A percentile compares a stretch with the other conserved stretches of the same genome.
phyloP scores from a whole-genome alignment of 2,888 invertebrate species.

The Parelbella ahira region DNA sequence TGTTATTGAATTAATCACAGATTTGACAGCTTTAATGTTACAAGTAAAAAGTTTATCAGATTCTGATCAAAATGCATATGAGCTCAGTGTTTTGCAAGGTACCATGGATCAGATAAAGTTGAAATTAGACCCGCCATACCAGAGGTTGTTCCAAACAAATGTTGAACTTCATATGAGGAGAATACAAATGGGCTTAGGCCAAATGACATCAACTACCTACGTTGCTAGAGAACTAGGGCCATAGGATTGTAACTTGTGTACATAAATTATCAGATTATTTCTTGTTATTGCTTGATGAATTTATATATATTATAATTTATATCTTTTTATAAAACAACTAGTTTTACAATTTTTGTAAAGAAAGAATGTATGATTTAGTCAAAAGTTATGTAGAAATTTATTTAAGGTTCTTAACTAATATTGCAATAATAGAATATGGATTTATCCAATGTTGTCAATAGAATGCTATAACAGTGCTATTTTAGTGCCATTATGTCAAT shows the following conservation, averaged over 20 bases:
- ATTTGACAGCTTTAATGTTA: conserved; percentile 93
- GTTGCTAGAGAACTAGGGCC: no score
- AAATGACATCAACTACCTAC: conserved; percentile 54
- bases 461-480: conserved; percentile 11
- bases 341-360: no score
- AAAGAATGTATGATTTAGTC: no score
- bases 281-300: conserved; percentile 31
- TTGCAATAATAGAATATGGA: conserved; percentile 8
- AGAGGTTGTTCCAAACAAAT: conserved; percentile 89
- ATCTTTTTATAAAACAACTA: no score
- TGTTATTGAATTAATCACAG: conserved; percentile 89
- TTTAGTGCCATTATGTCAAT: conserved; percentile 11
- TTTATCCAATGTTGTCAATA: no score
- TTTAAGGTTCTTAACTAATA: conserved; percentile 8
- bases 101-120: conserved; percentile 94
- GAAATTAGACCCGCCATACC: conserved; percentile 87
- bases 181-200: conserved; percentile 87
- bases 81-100: conserved; percentile 93
- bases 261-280: conserved; percentile 30
- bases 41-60: conserved; percentile 90
- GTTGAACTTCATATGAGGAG: conserved; percentile 96
- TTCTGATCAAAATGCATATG: conserved; percentile 93
- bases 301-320: conserved; percentile 25
- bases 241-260: no score
- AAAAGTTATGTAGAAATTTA: conserved; percentile 1